A percentile compares a stretch with the other conserved stretches of the same genome.
Conservation (phyloP, 2,113 vertebrate species). For the Coptodon rendalli region DNA sequence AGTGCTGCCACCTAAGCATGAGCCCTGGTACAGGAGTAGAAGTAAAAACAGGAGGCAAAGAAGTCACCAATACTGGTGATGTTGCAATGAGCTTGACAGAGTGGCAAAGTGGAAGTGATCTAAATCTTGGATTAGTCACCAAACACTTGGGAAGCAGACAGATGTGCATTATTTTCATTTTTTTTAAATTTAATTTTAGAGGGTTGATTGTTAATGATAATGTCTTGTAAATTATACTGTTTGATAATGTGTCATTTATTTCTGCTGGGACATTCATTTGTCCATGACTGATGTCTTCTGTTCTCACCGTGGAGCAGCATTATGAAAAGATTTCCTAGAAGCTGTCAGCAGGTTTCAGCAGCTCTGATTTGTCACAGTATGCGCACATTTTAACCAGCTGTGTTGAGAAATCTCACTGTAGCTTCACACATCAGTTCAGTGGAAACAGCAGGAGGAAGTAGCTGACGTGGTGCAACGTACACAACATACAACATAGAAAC, state of each 20-base stretch:
- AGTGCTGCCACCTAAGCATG: background rate
- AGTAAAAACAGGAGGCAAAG: background rate
- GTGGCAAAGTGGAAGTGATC: background rate
- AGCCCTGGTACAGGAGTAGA: background rate
- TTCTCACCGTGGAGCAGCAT: background rate
- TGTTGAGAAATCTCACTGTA: background rate
- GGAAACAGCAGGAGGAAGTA: background rate
- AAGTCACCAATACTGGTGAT: background rate
- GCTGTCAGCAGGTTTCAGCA: background rate
- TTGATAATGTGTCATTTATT: background rate
- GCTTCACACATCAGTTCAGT: background rate
- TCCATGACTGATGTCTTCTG: background rate
- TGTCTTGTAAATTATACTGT: fast-evolving
- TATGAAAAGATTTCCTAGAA: background rate
- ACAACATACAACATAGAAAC: background rate
- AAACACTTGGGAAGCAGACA: background rate
- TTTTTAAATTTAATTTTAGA: background rate
- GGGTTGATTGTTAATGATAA: background rate
- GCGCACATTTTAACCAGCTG: fast-evolving
- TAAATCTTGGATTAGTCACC: background rate
- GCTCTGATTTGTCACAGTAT: background rate
- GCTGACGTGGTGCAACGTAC: background rate
- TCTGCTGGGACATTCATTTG: background rate
- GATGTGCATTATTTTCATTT: background rate
- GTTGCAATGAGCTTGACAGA: background rate